Evolutionary conservation across 2,888 invertebrate genomes (phyloP), one percentile per base, ranked within the genome.

Genomic region (Lordiphosa fenestrarum): DNA sequence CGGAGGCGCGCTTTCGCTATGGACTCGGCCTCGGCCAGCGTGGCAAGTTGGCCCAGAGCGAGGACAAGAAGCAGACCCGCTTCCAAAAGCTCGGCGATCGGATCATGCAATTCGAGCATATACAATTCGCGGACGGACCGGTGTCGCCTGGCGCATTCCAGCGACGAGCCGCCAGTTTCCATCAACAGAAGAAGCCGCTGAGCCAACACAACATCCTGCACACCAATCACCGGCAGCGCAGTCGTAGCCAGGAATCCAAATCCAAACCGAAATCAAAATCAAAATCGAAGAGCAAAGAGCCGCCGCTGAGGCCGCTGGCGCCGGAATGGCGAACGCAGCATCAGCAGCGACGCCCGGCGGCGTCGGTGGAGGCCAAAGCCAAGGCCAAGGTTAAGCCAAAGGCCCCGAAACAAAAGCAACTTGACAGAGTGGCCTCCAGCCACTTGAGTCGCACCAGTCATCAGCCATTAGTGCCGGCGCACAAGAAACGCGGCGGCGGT

Each of bases 61-160:
- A 25, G 10, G 4, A 0, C 38, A 60, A 15, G 13, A 54, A 63
- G 25, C 57, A 49, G 38, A 38, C 52, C 3, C 57, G 46, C 30
- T 65, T 69, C 13, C 64, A 59, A n/a, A 44, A 60, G 4, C 33
- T 83, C 15, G 58, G 65, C 47, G 73, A 77, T 6, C 73, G 73
- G 10, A 51, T 64, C 12, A 46, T 42, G 6, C 81, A 62, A 19
- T 73, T 83, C 12, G 52, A 67, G 39, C 53, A 49, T 9, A 69
- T 69, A 9, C 70, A 73, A 25, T 83, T 76, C 30, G 63, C 81
- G 0, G 76, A 83, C 33, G 80, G 80, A 0, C 80, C 76, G 2
- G 73, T 58, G 5, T 25, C 25, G 51, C 42, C 21, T 30, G 37
- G 55, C 13, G 64, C 66, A 7, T 80, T 80, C 23, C 46, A 65